Conservation (phyloP, 1,140 invertebrate genomes). For the Magallana angulata region DNA sequence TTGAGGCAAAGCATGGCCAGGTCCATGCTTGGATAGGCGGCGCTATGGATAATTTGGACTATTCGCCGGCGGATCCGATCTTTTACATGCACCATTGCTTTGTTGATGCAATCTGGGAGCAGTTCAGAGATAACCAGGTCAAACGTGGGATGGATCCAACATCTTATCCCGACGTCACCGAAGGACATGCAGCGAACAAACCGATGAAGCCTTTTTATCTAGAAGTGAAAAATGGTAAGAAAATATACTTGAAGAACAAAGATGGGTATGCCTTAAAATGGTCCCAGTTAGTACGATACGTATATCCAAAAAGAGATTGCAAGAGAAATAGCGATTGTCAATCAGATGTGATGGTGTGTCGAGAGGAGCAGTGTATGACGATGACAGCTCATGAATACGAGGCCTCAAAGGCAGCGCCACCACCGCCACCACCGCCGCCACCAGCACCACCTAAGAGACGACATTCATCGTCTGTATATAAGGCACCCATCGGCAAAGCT, state of each 20-base stretch:
- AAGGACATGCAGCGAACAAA: neutral
- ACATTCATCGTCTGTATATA: too few species aligned
- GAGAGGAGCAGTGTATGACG: neutral
- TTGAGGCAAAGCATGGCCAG: conserved; percentile 68
- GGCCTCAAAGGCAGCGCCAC: neutral
- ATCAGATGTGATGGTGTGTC: neutral
- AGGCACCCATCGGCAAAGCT: too few species aligned
- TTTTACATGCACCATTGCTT: conserved; percentile 79
- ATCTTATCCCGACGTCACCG: neutral
- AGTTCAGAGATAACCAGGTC: conserved; percentile 64
- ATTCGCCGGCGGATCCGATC: conserved; percentile 76
- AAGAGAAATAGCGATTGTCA: neutral
- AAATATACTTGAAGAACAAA: conserved; percentile 14
- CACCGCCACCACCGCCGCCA: neutral
- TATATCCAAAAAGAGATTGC: neutral
- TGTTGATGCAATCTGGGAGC: conserved; percentile 75
- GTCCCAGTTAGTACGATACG: conserved; percentile 13
- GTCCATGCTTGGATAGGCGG: conserved; percentile 70
- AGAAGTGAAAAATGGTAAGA: neutral
- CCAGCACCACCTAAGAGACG: too few species aligned
- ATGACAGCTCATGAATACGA: conserved; percentile 24
- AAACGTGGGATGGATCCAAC: conserved; percentile 50
- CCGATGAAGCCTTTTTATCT: conserved; percentile 14
- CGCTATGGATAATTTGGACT: conserved; percentile 63
- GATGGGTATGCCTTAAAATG: conserved; percentile 7